phyloP scores from a whole-genome alignment of 1,140 invertebrate genomes.

The Apis florea region DNA sequence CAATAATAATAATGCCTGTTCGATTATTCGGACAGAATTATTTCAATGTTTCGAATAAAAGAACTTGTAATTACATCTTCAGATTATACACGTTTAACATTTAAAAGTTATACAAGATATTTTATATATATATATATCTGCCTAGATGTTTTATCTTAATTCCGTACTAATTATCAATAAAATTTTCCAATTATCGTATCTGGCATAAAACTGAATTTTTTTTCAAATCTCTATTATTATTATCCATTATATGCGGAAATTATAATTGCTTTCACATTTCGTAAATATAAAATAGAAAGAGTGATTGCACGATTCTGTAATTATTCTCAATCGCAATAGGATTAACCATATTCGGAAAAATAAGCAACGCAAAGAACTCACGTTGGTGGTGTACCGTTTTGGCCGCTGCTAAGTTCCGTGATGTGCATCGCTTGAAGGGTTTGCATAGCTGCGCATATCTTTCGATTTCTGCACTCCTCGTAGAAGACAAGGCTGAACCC shows the following conservation, averaged over 20 bases:
- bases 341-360: too few species aligned
- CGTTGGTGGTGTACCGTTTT: slow-evolving; percentile 81
- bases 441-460: slow-evolving; percentile 96
- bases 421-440: slow-evolving; percentile 96
- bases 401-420: slow-evolving; percentile 91
- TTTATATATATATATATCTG: not conserved
- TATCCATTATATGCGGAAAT: too few species aligned
- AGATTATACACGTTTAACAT: not conserved
- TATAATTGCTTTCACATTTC: too few species aligned
- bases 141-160: too few species aligned
- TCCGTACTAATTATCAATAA: too few species aligned
- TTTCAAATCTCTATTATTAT: too few species aligned
- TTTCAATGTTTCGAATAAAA: not conserved
- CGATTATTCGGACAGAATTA: not conserved
- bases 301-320: too few species aligned
- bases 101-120: not conserved
- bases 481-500: slow-evolving; percentile 97
- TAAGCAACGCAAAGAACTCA: slow-evolving; percentile 58
- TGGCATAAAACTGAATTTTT: too few species aligned
- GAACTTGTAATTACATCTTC: not conserved
- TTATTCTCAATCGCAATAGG: too few species aligned
- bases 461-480: slow-evolving; percentile 94
- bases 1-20: not conserved
- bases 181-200: too few species aligned
- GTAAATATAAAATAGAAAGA: too few species aligned